Evolutionary conservation across 2,888 invertebrate genomes (phyloP).

Genomic region (Ochlodes sylvanus): DNA sequence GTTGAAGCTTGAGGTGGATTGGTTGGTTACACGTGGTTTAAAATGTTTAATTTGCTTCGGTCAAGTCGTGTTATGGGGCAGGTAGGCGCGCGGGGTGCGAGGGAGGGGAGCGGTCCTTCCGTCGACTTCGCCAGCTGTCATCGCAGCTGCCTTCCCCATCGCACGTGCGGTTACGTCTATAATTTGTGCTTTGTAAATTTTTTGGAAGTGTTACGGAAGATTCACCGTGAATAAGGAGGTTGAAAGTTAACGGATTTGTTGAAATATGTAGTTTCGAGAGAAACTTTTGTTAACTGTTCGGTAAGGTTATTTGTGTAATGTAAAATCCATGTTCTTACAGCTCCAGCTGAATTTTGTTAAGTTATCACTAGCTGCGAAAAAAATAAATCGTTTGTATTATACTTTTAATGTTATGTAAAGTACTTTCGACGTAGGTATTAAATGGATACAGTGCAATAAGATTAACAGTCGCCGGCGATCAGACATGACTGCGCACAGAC

Average conservation of each 20-base stretch:
- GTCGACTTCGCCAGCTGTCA: conserved; percentile 78
- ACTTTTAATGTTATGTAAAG: too few species aligned
- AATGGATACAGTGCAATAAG: conserved; percentile 38
- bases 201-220: conserved; percentile 65
- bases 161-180: conserved; percentile 81
- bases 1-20: conserved; percentile 1
- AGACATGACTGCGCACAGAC: conserved; percentile 50
- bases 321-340: conserved; percentile 6
- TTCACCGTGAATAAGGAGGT: conserved; percentile 53
- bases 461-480: conserved; percentile 42
- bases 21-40: conserved; percentile 34
- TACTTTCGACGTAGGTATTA: not conserved
- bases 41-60: conserved; percentile 48
- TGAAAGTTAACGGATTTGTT: conserved; percentile 42
- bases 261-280: conserved; percentile 9
- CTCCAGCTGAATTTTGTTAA: not conserved
- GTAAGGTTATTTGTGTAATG: conserved; percentile 18
- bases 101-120: conserved; percentile 60
- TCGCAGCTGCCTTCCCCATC: conserved; percentile 73
- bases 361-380: too few species aligned
- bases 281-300: not conserved
- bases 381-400: too few species aligned
- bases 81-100: conserved; percentile 56
- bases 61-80: conserved; percentile 64
- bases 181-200: conserved; percentile 72